Evolutionary conservation across 92 coral and sea anemone genomes (phyloP), one percentile per base, ranked within the genome.

Genomic region (Paragorgia papillata): DNA sequence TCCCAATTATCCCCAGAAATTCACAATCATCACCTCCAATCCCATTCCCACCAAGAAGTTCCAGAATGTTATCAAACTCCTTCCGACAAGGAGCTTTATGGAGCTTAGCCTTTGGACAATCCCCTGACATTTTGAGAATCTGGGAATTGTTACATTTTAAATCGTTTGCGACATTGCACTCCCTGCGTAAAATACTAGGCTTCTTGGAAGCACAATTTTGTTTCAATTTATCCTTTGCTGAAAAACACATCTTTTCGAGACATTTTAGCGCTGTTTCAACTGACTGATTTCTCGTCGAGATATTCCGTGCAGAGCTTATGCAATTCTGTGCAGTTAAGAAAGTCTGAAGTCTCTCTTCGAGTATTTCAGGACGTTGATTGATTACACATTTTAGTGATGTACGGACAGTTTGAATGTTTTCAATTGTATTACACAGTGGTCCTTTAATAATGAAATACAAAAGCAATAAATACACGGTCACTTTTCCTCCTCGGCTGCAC

Each of bases 381-480:
- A 31, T 48, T 17, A 66, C 34, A 29, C 70, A 48, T 66, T 82
- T 73, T 49, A 84, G 43, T 21, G 92, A 87, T 39, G 85, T 81
- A 31, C 87, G 65, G 17, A 83, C 66, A 48, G 50, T 37, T 20
- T 76, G 73, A 26, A 89, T 85, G 83, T 95, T 95, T 19, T 85
- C 91, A 56, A 88, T 79, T 50, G 88, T 85, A 73, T 95, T 95
- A 79, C 99, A 95, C 83, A 91, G 39, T 15, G 99, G 97, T 9
- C 99, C 99, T 30, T 92, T 82, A 31, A 95, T 74, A 41, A 87
- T 34, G 70, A 91, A 91, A 69, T 85, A 95, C 53, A 89, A 67
- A 48, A 95, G 84, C 2, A 91, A 48, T 70, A 95, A 51, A 97
- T 97, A 95, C 50, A 91, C 22, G 0, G 92, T 89, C 21, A 95